Evolutionary conservation across 2,113 vertebrate genomes (phyloP).

Genomic region (Ranitomeya imitator): DNA sequence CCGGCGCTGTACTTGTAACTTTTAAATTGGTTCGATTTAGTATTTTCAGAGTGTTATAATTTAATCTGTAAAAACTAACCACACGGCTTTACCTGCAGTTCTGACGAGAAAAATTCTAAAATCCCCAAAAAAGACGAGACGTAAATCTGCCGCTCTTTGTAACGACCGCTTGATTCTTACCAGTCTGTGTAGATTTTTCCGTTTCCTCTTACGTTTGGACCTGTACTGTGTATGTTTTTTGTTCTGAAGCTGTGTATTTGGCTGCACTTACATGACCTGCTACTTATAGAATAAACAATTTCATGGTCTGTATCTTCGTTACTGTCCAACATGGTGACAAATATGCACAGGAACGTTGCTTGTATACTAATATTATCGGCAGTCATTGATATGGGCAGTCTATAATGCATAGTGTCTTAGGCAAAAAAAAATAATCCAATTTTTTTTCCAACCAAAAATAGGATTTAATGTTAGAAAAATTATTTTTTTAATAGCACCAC

Average conservation of each 20-base stretch:
- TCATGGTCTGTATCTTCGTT: constrained; percentile 57
- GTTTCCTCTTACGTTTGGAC: constrained; percentile 81
- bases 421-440: no score
- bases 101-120: constrained; percentile 72
- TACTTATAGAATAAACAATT: constrained; percentile 82
- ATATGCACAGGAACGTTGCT: no score
- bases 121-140: constrained; percentile 68
- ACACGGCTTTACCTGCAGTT: constrained; percentile 75
- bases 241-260: constrained; percentile 86
- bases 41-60: constrained; percentile 91
- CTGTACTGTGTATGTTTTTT: constrained; percentile 86
- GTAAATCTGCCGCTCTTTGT: constrained; percentile 78
- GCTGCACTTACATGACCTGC: constrained; percentile 86
- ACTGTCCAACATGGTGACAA: not conserved
- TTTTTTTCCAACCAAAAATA: no score
- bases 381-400: no score
- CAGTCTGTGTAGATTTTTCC: constrained; percentile 87
- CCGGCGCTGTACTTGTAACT: constrained; percentile 88
- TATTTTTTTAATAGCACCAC: no score
- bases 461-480: no score
- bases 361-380: no score
- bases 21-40: constrained; percentile 83
- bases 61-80: constrained; percentile 82
- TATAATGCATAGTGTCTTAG: no score
- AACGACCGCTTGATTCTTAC: constrained; percentile 88